Conservation (phyloP, 2,888 invertebrate species). For the Cephus nigrinus region DNA sequence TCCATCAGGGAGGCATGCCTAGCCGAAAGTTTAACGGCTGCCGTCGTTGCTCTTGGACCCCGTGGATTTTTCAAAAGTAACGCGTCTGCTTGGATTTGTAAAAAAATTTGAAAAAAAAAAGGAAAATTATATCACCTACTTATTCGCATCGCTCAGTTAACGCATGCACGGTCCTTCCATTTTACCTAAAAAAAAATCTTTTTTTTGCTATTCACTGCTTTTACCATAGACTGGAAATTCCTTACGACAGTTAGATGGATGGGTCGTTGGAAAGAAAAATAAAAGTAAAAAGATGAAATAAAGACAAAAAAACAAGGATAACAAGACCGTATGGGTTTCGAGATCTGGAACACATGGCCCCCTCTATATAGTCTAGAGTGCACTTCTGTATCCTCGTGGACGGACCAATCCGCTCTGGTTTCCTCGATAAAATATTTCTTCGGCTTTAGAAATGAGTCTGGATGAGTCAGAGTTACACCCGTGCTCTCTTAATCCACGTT, state of each 20-base stretch:
- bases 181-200: neutral
- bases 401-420: neutral
- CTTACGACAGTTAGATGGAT: neutral
- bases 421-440: neutral
- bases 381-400: neutral
- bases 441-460: neutral
- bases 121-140: neutral
- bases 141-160: neutral
- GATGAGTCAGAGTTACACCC: neutral
- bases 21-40: slow-evolving; percentile 30
- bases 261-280: neutral
- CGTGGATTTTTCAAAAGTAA: neutral
- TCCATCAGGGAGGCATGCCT: slow-evolving; percentile 65
- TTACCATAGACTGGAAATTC: neutral
- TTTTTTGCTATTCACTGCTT: neutral
- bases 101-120: neutral
- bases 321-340: neutral
- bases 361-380: neutral
- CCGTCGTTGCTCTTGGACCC: neutral
- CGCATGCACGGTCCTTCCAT: neutral
- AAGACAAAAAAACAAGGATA: neutral
- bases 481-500: neutral
- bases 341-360: neutral
- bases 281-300: neutral
- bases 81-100: neutral